Evolutionary conservation across 2,113 vertebrate genomes (phyloP).

Genomic region (Centrocercus urophasianus): DNA sequence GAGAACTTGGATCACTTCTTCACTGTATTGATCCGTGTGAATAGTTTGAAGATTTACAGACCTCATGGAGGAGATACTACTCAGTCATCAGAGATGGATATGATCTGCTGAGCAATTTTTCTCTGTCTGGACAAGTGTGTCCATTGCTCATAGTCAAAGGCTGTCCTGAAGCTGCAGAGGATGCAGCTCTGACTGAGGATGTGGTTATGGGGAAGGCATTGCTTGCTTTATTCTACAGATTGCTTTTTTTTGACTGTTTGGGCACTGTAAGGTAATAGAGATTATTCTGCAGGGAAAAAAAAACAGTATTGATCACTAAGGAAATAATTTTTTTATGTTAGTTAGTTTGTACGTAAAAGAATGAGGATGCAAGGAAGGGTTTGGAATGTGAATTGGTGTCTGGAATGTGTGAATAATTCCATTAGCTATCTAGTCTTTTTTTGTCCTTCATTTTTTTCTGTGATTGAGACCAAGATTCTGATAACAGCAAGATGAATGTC

Average conservation of each 20-base stretch:
- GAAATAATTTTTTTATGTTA: background rate
- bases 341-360: background rate
- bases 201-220: background rate
- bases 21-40: background rate
- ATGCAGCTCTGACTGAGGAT: background rate
- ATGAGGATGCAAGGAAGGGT: rapidly evolving
- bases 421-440: background rate
- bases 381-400: background rate
- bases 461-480: background rate
- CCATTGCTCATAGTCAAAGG: background rate
- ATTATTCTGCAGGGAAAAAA: background rate
- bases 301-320: background rate
- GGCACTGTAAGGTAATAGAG: background rate
- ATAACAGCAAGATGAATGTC: background rate
- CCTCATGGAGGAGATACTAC: background rate
- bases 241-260: background rate
- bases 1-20: background rate
- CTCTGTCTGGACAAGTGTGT: background rate
- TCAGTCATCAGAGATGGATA: background rate
- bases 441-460: background rate
- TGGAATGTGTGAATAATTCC: background rate
- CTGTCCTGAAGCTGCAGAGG: rapidly evolving
- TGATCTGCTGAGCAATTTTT: background rate
- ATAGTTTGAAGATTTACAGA: background rate
- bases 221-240: background rate